phyloP scores from a whole-genome alignment of 2,888 invertebrate species.

The Orchesella flavescens region DNA sequence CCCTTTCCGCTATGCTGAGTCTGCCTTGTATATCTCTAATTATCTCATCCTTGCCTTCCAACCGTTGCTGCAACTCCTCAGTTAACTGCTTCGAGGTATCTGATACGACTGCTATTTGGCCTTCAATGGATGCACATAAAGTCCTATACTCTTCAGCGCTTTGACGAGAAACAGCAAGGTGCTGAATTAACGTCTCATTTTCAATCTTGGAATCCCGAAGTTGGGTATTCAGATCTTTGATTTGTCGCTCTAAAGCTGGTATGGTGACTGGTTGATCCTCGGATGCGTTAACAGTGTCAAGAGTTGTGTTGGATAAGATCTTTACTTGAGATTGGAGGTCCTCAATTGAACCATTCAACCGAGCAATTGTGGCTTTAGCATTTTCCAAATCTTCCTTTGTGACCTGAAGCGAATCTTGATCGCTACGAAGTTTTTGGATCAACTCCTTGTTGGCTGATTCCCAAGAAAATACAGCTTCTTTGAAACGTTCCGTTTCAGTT shows the following conservation, averaged over 20 bases:
- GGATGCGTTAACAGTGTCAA: slow-evolving; percentile 39
- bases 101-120: slow-evolving; percentile 81
- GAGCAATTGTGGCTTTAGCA: slow-evolving; percentile 59
- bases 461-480: slow-evolving; percentile 73
- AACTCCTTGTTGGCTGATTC: slow-evolving; percentile 72
- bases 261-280: slow-evolving; percentile 53
- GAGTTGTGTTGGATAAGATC: slow-evolving; percentile 55
- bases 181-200: slow-evolving; percentile 81
- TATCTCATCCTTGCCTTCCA: slow-evolving; percentile 77
- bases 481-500: slow-evolving; percentile 74
- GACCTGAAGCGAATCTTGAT: slow-evolving; percentile 70
- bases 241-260: slow-evolving; percentile 65
- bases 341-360: slow-evolving; percentile 67
- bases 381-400: slow-evolving; percentile 59
- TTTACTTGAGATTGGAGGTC: slow-evolving; percentile 67
- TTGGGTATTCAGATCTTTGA: slow-evolving; percentile 71
- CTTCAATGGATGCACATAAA: slow-evolving; percentile 87
- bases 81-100: slow-evolving; percentile 79
- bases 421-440: slow-evolving; percentile 73
- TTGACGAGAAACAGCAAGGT: slow-evolving; percentile 83
- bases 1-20: slow-evolving; percentile 78
- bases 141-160: slow-evolving; percentile 89
- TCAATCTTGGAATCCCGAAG: slow-evolving; percentile 77
- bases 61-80: slow-evolving; percentile 76
- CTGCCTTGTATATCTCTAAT: slow-evolving; percentile 74